Conservation (phyloP, 2,797 vertebrate genomes). For the Crypturellus tataupa region DNA sequence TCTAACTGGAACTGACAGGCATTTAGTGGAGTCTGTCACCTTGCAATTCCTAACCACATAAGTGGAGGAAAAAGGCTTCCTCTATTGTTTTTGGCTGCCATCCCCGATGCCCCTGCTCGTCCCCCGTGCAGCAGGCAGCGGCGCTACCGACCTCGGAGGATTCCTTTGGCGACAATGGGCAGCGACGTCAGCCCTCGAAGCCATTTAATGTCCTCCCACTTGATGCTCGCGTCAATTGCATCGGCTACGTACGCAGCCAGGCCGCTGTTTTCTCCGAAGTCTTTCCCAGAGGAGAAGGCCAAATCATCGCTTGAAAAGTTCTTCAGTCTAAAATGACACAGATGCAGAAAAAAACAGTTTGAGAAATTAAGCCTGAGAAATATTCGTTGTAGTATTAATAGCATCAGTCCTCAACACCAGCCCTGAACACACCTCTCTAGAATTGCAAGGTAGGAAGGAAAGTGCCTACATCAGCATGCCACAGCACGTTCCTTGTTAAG, state of each 20-base stretch:
- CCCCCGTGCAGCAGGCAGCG: background rate
- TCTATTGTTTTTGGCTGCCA: background rate
- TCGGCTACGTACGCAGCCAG: conserved; percentile 87
- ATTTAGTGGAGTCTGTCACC: background rate
- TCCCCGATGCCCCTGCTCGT: rapidly evolving
- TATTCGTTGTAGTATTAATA: rapidly evolving
- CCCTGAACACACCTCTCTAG: too few species aligned
- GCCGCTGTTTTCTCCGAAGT: conserved; percentile 88
- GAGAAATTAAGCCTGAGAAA: background rate
- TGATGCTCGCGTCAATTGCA: conserved; percentile 88
- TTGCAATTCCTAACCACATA: rapidly evolving
- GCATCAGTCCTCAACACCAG: background rate
- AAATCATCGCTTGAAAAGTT: conserved; percentile 90
- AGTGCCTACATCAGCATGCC: rapidly evolving
- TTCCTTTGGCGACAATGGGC: conserved; percentile 88
- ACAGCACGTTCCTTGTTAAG: background rate
- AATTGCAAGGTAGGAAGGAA: background rate
- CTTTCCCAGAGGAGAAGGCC: conserved; percentile 88
- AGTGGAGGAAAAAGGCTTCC: background rate
- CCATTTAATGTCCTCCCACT: conserved; percentile 91
- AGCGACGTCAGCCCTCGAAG: conserved; percentile 85
- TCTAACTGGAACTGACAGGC: background rate
- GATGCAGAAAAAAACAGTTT: background rate
- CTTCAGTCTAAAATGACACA: conserved; percentile 85
- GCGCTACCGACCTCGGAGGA: conserved; percentile 85